These are phyloP conservation scores for Dysmachus trigonus DNA, from an alignment of 2,888 invertebrate species.

Conservation along the genomic window DNA sequence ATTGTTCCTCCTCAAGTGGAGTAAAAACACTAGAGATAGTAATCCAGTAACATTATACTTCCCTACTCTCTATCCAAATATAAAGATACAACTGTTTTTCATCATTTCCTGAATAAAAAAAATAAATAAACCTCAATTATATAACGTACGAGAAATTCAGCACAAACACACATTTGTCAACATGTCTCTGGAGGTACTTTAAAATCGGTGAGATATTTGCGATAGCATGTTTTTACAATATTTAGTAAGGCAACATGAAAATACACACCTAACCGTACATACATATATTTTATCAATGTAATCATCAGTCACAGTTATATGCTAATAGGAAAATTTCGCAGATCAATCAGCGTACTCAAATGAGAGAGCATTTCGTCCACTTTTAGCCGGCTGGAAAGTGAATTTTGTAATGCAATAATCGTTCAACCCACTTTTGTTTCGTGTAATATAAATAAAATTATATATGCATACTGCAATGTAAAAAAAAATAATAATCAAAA, in stretches of 20 bases:
- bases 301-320: neutral
- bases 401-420: constrained; percentile 26
- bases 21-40: constrained; percentile 25
- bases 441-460: constrained; percentile 2
- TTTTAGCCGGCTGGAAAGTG: constrained; percentile 8
- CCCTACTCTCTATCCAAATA: constrained; percentile 20
- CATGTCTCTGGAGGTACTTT: constrained; percentile 26
- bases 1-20: constrained; percentile 37
- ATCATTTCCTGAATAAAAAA: neutral
- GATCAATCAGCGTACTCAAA: neutral
- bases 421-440: neutral
- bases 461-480: constrained; percentile 7
- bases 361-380: constrained; percentile 29
- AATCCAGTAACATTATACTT: constrained; percentile 34
- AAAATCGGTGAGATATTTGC: constrained; percentile 16
- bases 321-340: neutral
- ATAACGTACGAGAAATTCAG: constrained; percentile 31
- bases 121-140: neutral
- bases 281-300: constrained; percentile 9
- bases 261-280: neutral
- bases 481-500: constrained; percentile 8
- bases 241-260: constrained; percentile 25
- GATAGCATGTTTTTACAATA: constrained; percentile 30
- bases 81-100: constrained; percentile 10
- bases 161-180: constrained; percentile 23